Percentiles rank a stretch among this genome's conserved stretches.
Conservation (phyloP, 1,140 invertebrate genomes). For the Halotydeus destructor region DNA sequence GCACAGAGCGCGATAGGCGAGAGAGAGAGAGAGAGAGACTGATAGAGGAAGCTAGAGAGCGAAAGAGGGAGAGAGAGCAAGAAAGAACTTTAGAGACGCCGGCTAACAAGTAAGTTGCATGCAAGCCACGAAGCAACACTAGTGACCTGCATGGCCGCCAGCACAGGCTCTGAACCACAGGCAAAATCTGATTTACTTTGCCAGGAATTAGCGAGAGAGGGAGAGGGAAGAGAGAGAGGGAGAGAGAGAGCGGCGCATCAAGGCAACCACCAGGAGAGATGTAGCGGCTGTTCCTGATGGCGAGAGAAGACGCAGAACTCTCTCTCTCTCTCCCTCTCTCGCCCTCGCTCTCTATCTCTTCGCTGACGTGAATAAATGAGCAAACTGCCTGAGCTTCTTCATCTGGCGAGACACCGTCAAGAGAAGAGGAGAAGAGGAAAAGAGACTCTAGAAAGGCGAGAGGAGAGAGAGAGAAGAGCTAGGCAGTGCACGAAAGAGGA, state of each 20-base stretch:
- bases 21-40: no score
- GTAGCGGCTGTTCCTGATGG: slow-evolving; percentile 82
- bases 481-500: background rate
- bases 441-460: background rate
- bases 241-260: slow-evolving; percentile 37
- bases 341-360: slow-evolving; percentile 88
- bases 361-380: slow-evolving; percentile 27
- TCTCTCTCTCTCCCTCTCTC: no score
- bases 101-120: no score
- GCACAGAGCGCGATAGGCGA: no score
- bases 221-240: background rate
- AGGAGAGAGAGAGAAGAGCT: background rate
- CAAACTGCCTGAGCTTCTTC: slow-evolving; percentile 3
- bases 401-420: slow-evolving; percentile 3
- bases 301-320: slow-evolving; percentile 79
- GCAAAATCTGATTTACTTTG: background rate
- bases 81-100: no score
- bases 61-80: no score
- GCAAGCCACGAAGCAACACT: no score
- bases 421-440: slow-evolving; percentile 4
- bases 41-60: no score
- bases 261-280: slow-evolving; percentile 80
- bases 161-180: no score
- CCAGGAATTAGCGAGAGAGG: background rate
- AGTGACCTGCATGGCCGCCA: no score